phyloP scores from a whole-genome alignment of 2,888 invertebrate species.

The Pterobdella sp. region DNA sequence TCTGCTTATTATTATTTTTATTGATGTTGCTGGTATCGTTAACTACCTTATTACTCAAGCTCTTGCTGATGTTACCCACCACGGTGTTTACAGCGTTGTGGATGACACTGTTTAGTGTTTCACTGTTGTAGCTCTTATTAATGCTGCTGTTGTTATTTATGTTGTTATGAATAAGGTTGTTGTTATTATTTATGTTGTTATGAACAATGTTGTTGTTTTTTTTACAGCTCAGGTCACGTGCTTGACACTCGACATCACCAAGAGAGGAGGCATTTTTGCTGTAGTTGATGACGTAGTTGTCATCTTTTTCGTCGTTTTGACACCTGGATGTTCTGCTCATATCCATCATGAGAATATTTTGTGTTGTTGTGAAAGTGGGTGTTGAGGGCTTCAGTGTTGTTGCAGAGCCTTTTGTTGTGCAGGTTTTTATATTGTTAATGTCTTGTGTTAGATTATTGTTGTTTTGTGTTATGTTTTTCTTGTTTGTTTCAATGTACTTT shows the following conservation, averaged over 20 bases:
- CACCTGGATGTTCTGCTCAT: not conserved
- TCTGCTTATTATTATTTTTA: not conserved
- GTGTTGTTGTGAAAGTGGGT: too few species aligned
- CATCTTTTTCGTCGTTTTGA: not conserved
- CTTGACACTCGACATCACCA: not conserved
- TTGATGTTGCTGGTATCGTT: not conserved
- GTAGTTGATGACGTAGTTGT: slow-evolving; percentile 16
- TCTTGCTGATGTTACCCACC: too few species aligned
- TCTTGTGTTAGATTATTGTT: too few species aligned
- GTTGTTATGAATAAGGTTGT: not conserved
- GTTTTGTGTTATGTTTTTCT: too few species aligned
- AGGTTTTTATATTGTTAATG: too few species aligned
- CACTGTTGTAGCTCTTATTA: not conserved
- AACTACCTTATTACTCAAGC: too few species aligned
- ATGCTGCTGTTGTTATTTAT: not conserved
- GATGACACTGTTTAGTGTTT: not conserved
- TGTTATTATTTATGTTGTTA: not conserved
- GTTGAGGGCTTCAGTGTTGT: too few species aligned
- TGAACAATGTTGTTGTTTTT: not conserved
- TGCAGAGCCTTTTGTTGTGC: too few species aligned
- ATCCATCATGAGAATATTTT: too few species aligned
- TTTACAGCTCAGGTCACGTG: slow-evolving; percentile 10
- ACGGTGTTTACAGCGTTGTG: not conserved
- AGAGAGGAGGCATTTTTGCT: not conserved
- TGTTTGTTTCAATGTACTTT: too few species aligned